Conservation (phyloP, 2,797 vertebrate genomes). For the Myripristis murdjan region DNA sequence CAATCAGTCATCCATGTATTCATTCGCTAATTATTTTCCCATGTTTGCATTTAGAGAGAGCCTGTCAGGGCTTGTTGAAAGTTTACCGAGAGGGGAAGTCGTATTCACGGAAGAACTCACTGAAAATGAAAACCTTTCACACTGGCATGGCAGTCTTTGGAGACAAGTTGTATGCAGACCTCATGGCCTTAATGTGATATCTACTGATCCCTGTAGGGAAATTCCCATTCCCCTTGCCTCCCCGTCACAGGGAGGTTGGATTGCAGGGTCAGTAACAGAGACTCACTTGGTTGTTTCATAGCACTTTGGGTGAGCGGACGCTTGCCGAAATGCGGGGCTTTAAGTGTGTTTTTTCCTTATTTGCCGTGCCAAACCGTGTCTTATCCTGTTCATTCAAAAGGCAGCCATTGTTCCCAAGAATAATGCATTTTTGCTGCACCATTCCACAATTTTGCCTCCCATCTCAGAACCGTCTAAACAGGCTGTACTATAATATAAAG, state of each 20-base stretch:
- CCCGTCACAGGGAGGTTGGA: too few species aligned
- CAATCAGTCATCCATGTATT: slow-evolving; percentile 2
- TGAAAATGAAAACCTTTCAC: background rate
- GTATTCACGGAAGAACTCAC: background rate
- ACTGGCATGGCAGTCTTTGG: background rate
- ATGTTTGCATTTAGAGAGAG: background rate
- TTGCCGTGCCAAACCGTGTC: too few species aligned
- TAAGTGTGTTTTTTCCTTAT: too few species aligned
- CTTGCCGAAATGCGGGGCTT: too few species aligned
- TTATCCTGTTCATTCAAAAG: too few species aligned
- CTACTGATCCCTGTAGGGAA: slow-evolving; percentile 12
- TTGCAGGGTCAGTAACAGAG: slow-evolving; percentile 3
- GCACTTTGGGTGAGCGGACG: slow-evolving; percentile 1
- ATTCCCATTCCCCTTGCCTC: slow-evolving; percentile 11
- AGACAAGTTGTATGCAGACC: background rate
- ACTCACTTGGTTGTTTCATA: background rate
- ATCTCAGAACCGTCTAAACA: background rate
- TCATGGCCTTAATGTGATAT: slow-evolving; percentile 14
- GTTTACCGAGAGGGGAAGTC: background rate
- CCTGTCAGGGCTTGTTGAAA: background rate
- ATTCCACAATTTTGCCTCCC: background rate
- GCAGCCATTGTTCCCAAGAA: too few species aligned
- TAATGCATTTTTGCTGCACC: too few species aligned
- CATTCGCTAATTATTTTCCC: background rate
- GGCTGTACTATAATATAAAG: too few species aligned